Evolutionary conservation across 2,113 vertebrate species (phyloP), one percentile per base, ranked within the genome.

Genomic region (Burhinus bistriatus): DNA sequence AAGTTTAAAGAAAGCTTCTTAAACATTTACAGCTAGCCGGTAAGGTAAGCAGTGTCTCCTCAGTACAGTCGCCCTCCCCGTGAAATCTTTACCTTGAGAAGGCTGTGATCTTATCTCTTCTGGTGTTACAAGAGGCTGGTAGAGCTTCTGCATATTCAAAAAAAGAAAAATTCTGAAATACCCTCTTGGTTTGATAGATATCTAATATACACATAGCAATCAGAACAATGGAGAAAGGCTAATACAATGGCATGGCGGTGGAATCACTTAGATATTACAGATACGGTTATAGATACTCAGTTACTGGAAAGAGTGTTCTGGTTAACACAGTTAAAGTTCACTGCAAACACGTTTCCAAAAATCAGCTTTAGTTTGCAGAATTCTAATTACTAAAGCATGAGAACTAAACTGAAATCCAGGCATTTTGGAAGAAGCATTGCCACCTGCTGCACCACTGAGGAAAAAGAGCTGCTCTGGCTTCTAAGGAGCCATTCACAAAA

Each of bases 11-110:
- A 45, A 73, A 81, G 30, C 29, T 78, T 32, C 19, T 81, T 40
- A 34, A 90, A 54, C 12, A 40, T 71, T 55, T 89, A 42, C 15
- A 86, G 19, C 16, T 19, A 54, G 29, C 15, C 34, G 83, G 61
- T 17, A 71, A 57, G 42, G 36, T 9, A 92, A 34, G 23, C 36
- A 52, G 34, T 11, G 16, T 49, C 94, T 86, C 61, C 44, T 90
- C 29, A n/a, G 29, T 10, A 84, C n/a, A n/a, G 49, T 4, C 86
- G 81, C 18, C 34, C 23, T 38, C 62, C 38, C 26, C 34, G 2
- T 2, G 4, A 76, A 81, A 62, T 75, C 72, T 95, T 98, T 97
- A 99, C 99, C 99, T 98, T 98, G 98, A 81, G 95, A 98, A 9
- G 98, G 95, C 47, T 98, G 98, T 65, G 58, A 93, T 83, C 83